These are phyloP conservation scores for Athene cunicularia DNA, from an alignment of 2,113 vertebrate genomes.

Conservation along the genomic window DNA sequence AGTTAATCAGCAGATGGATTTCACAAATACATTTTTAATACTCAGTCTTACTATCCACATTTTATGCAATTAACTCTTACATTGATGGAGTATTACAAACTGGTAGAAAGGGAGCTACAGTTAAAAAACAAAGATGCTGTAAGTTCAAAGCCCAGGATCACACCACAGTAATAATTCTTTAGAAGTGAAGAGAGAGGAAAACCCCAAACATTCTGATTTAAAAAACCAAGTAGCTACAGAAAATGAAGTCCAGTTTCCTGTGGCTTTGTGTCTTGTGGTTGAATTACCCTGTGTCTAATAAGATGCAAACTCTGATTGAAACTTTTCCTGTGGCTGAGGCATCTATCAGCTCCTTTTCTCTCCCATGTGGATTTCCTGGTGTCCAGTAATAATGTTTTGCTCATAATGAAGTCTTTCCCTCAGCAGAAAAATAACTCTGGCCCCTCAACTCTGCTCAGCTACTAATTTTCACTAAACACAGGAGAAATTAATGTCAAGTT, in stretches of 20 bases:
- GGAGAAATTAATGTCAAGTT: not conserved
- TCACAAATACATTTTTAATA: not conserved
- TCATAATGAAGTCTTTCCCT: not conserved
- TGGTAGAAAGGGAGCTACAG: not conserved
- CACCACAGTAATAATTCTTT: not conserved
- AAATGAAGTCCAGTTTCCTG: constrained; percentile 14
- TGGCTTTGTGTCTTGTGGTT: constrained; percentile 13
- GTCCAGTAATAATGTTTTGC: not conserved
- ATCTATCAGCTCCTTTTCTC: not conserved
- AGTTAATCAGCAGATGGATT: not conserved
- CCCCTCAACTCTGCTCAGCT: not conserved
- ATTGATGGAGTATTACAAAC: not conserved
- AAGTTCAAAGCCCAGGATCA: not conserved
- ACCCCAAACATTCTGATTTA: constrained; percentile 20
- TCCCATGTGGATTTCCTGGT: not conserved
- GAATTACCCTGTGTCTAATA: not conserved
- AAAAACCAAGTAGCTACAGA: constrained; percentile 24
- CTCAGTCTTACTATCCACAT: not conserved
- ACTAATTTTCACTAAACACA: not conserved
- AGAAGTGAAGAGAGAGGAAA: constrained; percentile 17
- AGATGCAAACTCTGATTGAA: not conserved
- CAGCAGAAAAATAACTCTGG: not conserved
- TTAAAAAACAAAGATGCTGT: not conserved
- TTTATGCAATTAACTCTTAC: not conserved
- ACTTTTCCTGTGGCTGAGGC: not conserved